Conservation (phyloP, 1,140 invertebrate genomes). For the Brachionus manjavacas region DNA sequence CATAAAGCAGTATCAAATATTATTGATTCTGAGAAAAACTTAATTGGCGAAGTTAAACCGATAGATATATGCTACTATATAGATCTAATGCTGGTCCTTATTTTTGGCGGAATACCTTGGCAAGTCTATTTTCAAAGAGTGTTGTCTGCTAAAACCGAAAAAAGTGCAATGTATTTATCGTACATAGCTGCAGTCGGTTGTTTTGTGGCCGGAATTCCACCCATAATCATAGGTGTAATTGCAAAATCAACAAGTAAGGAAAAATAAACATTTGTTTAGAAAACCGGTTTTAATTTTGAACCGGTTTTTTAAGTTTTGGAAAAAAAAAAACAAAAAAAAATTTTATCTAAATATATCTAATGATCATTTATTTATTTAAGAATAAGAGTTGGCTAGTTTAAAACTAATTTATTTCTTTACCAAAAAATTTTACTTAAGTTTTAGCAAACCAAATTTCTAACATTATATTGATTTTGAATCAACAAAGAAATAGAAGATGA, state of each 20-base stretch:
- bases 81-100: slow-evolving; percentile 81
- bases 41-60: slow-evolving; percentile 74
- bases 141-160: slow-evolving; percentile 85
- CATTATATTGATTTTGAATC: no score
- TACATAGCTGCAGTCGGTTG: slow-evolving; percentile 91
- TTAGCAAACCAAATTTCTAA: no score
- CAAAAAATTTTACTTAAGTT: no score
- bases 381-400: no score
- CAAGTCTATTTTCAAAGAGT: slow-evolving; percentile 97
- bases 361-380: no score
- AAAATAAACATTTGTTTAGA: no score
- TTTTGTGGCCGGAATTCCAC: slow-evolving; percentile 90
- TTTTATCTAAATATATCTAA: no score
- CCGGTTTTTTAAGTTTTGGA: no score
- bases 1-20: slow-evolving; percentile 75
- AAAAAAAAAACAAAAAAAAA: no score
- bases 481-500: no score
- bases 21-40: slow-evolving; percentile 69
- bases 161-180: slow-evolving; percentile 84
- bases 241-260: slow-evolving; percentile 80
- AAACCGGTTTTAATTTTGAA: no score
- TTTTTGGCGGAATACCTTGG: slow-evolving; percentile 98
- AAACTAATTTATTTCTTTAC: no score
- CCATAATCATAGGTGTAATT: slow-evolving; percentile 89
- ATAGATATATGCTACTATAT: slow-evolving; percentile 75